Conservation (phyloP, 2,113 vertebrate species). For the Heterochromis multidens region DNA sequence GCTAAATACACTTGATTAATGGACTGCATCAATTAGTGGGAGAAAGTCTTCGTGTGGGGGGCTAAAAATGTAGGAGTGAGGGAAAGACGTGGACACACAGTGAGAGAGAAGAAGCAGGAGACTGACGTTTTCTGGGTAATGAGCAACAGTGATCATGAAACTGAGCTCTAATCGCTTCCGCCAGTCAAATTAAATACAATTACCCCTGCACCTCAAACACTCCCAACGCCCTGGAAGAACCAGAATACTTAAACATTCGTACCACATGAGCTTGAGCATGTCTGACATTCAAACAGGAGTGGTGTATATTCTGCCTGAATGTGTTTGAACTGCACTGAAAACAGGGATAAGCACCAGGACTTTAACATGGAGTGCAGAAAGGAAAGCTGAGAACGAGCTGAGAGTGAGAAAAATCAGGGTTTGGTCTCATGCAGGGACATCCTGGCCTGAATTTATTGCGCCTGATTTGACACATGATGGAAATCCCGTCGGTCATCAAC, state of each 20-base stretch:
- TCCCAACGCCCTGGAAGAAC: background rate
- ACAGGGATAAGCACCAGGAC: background rate
- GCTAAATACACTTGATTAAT: background rate
- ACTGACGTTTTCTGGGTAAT: constrained; percentile 54
- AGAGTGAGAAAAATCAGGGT: background rate
- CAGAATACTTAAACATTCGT: constrained; percentile 17
- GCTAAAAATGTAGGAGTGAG: background rate
- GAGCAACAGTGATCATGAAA: constrained; percentile 53
- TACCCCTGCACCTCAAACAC: constrained; percentile 43
- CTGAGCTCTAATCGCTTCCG: constrained; percentile 50
- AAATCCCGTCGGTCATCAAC: background rate
- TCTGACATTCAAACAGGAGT: constrained; percentile 2
- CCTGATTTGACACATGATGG: background rate
- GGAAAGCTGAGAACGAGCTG: background rate
- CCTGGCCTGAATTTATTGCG: background rate
- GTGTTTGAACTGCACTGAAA: background rate
- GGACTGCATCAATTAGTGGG: background rate
- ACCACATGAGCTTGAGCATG: background rate
- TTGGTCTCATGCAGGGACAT: constrained; percentile 12
- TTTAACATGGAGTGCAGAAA: background rate
- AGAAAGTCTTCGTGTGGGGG: background rate
- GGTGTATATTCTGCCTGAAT: background rate
- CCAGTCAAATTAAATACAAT: constrained; percentile 64
- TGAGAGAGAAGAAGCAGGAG: background rate
- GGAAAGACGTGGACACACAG: background rate